Percentiles rank a stretch among this genome's conserved stretches.
Conservation (phyloP, 1,140 invertebrate genomes). For the Brachionus calyciflorus region DNA sequence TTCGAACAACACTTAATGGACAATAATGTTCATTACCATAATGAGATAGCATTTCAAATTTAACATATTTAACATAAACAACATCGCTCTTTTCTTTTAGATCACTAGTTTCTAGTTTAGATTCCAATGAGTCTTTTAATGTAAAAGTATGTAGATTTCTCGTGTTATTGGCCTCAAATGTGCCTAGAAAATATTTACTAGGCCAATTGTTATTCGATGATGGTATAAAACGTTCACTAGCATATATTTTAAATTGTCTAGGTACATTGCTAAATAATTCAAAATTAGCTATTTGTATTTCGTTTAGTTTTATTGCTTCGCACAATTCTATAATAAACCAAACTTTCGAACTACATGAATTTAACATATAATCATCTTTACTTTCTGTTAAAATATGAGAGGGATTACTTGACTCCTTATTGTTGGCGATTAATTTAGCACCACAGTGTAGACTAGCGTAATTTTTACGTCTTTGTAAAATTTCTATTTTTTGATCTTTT, state of each 20-base stretch:
- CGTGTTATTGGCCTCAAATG: background rate
- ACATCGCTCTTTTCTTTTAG: slow-evolving; percentile 72
- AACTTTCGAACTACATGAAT: slow-evolving; percentile 76
- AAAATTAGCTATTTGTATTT: slow-evolving; percentile 90
- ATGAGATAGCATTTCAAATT: slow-evolving; percentile 77
- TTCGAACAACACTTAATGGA: slow-evolving; percentile 68
- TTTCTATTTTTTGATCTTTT: background rate
- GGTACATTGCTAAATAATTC: slow-evolving; percentile 96
- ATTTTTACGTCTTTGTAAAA: slow-evolving; percentile 50
- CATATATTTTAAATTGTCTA: slow-evolving; percentile 74
- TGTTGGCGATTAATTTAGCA: slow-evolving; percentile 86
- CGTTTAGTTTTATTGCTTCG: slow-evolving; percentile 80
- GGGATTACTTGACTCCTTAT: slow-evolving; percentile 81
- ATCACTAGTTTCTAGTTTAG: slow-evolving; percentile 71
- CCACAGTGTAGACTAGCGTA: slow-evolving; percentile 88
- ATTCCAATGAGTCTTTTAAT: background rate
- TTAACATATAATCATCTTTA: slow-evolving; percentile 94
- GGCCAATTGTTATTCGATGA: slow-evolving; percentile 6
- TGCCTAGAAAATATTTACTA: background rate
- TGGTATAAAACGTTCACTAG: slow-evolving; percentile 69
- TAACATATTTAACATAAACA: slow-evolving; percentile 68
- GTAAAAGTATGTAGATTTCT: slow-evolving; percentile 2
- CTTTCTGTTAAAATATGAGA: slow-evolving; percentile 77
- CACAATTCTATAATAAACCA: slow-evolving; percentile 88
- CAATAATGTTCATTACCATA: slow-evolving; percentile 96